phyloP scores from a whole-genome alignment of 2,113 vertebrate species.

The Petrocephalus zakoni region DNA sequence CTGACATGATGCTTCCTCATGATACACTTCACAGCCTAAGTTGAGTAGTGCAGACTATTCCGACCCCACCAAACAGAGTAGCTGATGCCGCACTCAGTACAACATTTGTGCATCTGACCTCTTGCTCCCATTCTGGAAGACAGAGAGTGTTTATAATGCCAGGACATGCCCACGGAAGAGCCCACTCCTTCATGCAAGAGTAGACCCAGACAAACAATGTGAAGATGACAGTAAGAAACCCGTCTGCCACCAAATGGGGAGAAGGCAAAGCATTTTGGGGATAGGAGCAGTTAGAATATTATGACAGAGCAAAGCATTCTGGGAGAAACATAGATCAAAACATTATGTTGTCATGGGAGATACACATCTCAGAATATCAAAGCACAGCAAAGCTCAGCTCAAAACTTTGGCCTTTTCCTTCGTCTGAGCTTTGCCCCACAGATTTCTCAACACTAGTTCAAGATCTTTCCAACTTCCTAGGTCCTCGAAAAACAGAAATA shows the following conservation, averaged over 20 bases:
- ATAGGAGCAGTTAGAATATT: neutral
- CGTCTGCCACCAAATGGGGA: neutral
- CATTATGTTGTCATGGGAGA: neutral
- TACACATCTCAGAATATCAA: neutral
- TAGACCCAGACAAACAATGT: neutral
- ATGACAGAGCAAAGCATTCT: neutral
- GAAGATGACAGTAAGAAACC: neutral
- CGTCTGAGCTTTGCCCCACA: neutral
- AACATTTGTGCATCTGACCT: neutral
- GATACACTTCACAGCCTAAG: neutral
- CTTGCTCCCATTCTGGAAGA: too few relatives aligned
- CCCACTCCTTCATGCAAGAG: neutral
- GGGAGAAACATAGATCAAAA: neutral
- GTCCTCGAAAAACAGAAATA: neutral
- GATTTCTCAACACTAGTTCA: neutral
- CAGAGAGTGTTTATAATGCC: neutral
- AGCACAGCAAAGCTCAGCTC: conserved; percentile 1
- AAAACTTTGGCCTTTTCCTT: neutral
- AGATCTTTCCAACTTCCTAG: neutral
- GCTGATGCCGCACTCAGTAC: neutral
- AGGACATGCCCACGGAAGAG: neutral
- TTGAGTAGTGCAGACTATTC: neutral
- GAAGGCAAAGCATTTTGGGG: neutral
- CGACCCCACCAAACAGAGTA: neutral
- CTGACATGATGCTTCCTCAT: neutral